These are phyloP conservation scores for rat (Rattus norvegicus) DNA, from an alignment of 2,113 vertebrate genomes.

Conservation along the genomic window DNA sequence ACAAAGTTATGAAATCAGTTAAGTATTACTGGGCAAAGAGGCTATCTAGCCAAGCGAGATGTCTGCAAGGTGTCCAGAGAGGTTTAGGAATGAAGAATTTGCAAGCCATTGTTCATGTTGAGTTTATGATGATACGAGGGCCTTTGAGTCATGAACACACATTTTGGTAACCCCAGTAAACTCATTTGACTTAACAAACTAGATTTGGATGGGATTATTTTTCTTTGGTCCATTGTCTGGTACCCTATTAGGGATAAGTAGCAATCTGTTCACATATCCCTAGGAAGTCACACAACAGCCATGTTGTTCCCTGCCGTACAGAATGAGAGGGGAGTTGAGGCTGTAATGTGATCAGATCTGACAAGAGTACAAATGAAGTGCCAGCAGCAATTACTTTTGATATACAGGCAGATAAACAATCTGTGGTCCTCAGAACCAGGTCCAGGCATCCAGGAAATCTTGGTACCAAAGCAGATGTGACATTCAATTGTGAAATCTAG, in stretches of 20 bases:
- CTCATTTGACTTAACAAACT: not conserved
- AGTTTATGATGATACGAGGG: not conserved
- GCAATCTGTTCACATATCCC: not conserved
- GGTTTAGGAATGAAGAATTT: not conserved
- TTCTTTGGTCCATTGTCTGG: not conserved
- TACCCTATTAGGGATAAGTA: not conserved
- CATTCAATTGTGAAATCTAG: not conserved
- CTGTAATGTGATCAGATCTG: slow-evolving; percentile 17
- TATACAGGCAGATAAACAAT: slow-evolving; percentile 34
- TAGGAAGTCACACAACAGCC: not conserved
- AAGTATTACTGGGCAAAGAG: not conserved
- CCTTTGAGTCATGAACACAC: not conserved
- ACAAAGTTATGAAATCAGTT: not conserved
- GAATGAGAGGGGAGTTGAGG: not conserved
- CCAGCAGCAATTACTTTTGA: slow-evolving; percentile 52
- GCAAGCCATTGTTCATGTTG: too few relatives aligned
- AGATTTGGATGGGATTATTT: not conserved
- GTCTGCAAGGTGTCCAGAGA: not conserved
- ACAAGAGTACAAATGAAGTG: slow-evolving; percentile 60
- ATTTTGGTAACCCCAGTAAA: not conserved
- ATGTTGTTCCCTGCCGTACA: not conserved
- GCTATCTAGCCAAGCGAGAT: not conserved
- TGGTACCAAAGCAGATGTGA: not conserved
- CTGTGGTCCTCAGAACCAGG: not conserved
- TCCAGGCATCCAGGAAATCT: not conserved